Conservation (phyloP, 2,888 invertebrate genomes). For the Scaptomyza polygonia region DNA sequence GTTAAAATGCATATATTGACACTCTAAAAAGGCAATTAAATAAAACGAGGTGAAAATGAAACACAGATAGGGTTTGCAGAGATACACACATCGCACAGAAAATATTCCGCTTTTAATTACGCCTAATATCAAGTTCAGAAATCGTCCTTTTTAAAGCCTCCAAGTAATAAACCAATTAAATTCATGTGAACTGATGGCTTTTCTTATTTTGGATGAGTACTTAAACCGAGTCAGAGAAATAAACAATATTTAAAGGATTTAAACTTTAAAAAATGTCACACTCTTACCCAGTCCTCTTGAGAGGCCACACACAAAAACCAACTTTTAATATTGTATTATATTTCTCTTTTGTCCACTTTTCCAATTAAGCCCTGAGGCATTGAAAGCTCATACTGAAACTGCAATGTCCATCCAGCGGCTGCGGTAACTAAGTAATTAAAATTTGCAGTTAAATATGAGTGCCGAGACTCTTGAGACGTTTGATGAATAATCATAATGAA, state of each 20-base stretch:
- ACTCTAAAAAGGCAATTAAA: constrained; percentile 14
- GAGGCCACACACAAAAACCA: no score
- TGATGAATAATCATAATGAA: background rate
- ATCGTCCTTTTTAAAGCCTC: constrained; percentile 20
- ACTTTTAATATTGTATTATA: background rate
- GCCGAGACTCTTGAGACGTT: background rate
- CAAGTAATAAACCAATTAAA: background rate
- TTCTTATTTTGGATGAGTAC: background rate
- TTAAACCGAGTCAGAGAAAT: background rate
- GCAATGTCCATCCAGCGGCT: background rate
- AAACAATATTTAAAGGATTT: no score
- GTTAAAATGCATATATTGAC: constrained; percentile 11
- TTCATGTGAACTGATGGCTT: background rate
- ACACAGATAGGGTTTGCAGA: constrained; percentile 37
- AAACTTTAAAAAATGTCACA: no score
- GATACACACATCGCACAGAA: constrained; percentile 3
- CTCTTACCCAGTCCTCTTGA: no score
- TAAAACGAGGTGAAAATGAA: constrained; percentile 13
- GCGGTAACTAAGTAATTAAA: background rate
- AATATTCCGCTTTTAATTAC: constrained; percentile 32
- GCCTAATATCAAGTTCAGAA: constrained; percentile 21
- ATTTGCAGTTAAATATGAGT: background rate
- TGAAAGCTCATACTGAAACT: background rate
- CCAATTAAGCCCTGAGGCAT: background rate
- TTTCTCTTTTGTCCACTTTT: background rate